Conservation (phyloP, 2,113 vertebrate genomes). For the Myiagra hebetior region DNA sequence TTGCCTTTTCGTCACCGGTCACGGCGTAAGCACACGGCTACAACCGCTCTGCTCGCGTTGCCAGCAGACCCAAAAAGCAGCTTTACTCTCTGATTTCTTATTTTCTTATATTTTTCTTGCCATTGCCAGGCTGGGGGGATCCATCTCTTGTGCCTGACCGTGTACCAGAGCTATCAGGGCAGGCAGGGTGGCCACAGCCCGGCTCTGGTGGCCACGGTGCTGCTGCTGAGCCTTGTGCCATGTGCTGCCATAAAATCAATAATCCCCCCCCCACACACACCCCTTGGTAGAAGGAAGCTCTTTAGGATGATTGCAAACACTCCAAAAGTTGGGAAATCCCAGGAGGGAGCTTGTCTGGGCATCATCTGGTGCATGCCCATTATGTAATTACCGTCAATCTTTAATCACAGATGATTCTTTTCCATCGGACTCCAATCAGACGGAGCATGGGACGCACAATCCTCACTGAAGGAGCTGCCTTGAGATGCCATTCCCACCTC, state of each 20-base stretch:
- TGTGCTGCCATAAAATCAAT: not conserved
- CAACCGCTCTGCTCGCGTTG: fast-evolving
- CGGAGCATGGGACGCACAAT: fast-evolving
- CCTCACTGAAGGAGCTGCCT: not conserved
- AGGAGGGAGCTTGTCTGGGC: constrained; percentile 45
- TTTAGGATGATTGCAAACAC: constrained; percentile 5
- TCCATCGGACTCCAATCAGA: not conserved
- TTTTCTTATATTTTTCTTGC: not conserved
- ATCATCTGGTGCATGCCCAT: constrained; percentile 17
- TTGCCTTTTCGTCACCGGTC: not conserved
- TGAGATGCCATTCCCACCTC: not conserved
- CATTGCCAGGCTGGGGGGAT: not conserved
- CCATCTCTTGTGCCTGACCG: fast-evolving
- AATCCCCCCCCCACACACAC: not conserved
- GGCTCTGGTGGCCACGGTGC: fast-evolving
- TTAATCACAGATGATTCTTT: constrained; percentile 7
- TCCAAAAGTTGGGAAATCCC: constrained; percentile 56
- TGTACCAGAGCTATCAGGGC: not conserved
- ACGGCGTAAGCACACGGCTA: not conserved
- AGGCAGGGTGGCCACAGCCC: not conserved
- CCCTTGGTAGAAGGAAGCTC: not conserved
- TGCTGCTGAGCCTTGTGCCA: fast-evolving
- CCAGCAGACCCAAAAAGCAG: not conserved
- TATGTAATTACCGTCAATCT: constrained; percentile 39
- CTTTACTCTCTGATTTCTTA: not conserved